Evolutionary conservation across 2,888 invertebrate genomes (phyloP).

Genomic region (Notodonta ziczac): DNA sequence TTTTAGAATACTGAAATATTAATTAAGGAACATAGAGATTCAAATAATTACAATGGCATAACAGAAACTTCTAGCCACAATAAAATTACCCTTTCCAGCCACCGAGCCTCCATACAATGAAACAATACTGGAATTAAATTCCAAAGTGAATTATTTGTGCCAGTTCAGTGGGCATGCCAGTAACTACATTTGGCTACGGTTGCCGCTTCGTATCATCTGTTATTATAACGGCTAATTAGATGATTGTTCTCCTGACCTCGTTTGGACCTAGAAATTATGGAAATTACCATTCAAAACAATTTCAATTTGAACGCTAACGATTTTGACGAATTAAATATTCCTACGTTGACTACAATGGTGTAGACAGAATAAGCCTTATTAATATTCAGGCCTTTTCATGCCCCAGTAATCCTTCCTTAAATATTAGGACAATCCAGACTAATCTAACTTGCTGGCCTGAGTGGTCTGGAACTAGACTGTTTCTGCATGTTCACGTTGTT

Average conservation of each 20-base stretch:
- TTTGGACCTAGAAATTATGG: not conserved
- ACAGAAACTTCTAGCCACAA: not conserved
- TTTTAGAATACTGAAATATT: not conserved
- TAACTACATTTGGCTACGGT: conserved; percentile 12
- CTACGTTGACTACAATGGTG: no score
- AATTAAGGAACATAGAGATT: not conserved
- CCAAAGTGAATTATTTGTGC: conserved; percentile 17
- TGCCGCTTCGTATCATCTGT: conserved; percentile 17
- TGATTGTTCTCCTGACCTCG: conserved; percentile 13
- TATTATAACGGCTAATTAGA: conserved; percentile 17
- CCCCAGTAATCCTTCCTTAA: no score
- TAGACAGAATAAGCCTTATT: no score
- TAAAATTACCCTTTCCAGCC: no score
- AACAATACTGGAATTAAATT: conserved; percentile 14
- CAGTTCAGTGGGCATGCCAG: conserved; percentile 6
- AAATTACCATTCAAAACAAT: not conserved
- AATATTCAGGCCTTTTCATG: no score
- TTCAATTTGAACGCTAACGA: no score
- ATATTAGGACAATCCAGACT: no score
- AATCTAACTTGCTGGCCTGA: no score
- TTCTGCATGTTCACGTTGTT: no score
- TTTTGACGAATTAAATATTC: no score
- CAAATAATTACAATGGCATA: not conserved
- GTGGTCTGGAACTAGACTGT: no score
- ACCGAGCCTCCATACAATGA: not conserved